A percentile compares a stretch with the other conserved stretches of the same genome.
Conservation (phyloP, 2,888 invertebrate species). For the Keiferia lycopersicella region DNA sequence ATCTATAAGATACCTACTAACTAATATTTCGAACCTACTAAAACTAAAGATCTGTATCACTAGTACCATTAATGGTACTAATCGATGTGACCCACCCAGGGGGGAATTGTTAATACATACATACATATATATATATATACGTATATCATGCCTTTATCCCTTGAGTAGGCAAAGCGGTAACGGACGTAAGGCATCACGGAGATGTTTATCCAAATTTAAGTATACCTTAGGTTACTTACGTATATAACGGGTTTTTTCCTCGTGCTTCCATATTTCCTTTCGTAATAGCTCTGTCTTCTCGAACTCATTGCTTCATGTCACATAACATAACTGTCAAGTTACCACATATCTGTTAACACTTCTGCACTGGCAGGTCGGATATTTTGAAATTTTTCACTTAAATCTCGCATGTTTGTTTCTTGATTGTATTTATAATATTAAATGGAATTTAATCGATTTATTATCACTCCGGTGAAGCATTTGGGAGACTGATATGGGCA, state of each 20-base stretch:
- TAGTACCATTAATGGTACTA: too few species aligned
- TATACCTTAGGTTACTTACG: constrained; percentile 4
- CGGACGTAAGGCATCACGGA: too few species aligned
- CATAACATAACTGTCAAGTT: not conserved
- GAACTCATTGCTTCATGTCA: constrained; percentile 35
- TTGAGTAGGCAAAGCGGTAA: too few species aligned
- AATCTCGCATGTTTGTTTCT: not conserved
- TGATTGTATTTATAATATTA: not conserved
- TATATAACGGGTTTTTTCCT: not conserved
- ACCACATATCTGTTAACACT: not conserved
- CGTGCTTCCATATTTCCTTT: constrained; percentile 35
- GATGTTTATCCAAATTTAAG: not conserved
- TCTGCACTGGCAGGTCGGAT: not conserved
- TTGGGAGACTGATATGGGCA: not conserved
- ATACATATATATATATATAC: too few species aligned
- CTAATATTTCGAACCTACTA: too few species aligned
- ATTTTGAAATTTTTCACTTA: not conserved
- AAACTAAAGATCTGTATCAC: too few species aligned
- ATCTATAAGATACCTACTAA: too few species aligned
- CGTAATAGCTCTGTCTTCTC: constrained; percentile 35
- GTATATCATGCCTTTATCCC: too few species aligned
- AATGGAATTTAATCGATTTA: not conserved
- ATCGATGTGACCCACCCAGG: too few species aligned
- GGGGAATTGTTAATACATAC: too few species aligned
- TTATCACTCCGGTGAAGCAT: not conserved